phyloP scores from a whole-genome alignment of 2,113 vertebrate genomes.

The Archocentrus centrarchus region DNA sequence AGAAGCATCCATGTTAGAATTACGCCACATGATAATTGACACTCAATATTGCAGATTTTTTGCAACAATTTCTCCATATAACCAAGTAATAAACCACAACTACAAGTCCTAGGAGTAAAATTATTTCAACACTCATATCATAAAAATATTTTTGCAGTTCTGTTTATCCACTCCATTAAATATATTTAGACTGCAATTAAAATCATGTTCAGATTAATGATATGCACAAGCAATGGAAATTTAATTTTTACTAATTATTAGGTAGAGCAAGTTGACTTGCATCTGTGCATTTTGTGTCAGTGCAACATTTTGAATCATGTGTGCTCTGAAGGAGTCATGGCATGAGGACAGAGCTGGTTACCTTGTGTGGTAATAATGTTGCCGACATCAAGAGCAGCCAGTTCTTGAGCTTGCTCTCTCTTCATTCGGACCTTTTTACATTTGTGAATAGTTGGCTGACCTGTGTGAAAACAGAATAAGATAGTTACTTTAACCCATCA shows the following conservation, averaged over 20 bases:
- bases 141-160: not conserved
- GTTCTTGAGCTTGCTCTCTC: conserved; percentile 85
- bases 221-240: not conserved
- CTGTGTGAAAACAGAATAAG: conserved; percentile 61
- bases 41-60: too few relatives aligned
- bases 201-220: not conserved
- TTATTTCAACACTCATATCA: not conserved
- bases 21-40: not conserved
- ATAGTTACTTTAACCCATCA: not conserved
- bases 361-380: conserved; percentile 88
- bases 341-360: conserved; percentile 45
- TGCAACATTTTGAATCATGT: not conserved
- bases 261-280: not conserved
- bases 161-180: not conserved
- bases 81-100: not conserved
- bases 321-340: not conserved
- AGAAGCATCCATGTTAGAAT: conserved; percentile 2
- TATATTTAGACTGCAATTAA: not conserved
- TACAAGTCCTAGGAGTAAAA: not conserved
- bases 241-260: not conserved
- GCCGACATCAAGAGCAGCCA: conserved; percentile 85
- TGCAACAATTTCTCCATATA: not conserved
- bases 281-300: not conserved
- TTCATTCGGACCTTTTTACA: conserved; percentile 82
- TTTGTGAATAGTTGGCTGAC: conserved; percentile 85